Percentiles rank a stretch among this genome's conserved stretches.
Evolutionary conservation across 2,888 invertebrate genomes (phyloP).

Genomic region (Drosophila prostipennis): DNA sequence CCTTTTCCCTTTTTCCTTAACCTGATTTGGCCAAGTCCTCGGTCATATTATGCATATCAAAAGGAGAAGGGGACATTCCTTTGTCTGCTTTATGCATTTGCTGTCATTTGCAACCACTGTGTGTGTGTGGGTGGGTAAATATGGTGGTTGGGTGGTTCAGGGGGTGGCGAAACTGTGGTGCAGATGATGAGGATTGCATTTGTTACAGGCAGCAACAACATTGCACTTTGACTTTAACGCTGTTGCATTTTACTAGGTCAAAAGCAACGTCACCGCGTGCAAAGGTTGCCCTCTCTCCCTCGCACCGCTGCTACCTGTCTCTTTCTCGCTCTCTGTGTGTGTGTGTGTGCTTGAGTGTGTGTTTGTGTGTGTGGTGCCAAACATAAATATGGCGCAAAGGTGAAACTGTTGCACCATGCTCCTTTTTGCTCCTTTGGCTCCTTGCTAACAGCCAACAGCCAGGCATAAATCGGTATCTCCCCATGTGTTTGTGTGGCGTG

Average conservation of each 20-base stretch:
- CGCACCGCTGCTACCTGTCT: background rate
- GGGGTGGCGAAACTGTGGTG: conserved; percentile 6
- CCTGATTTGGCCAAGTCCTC: conserved; percentile 2
- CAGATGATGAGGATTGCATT: conserved; percentile 58
- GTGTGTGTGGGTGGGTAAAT: conserved; percentile 5
- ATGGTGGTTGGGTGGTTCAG: background rate
- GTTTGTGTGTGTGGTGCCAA: conserved; percentile 49
- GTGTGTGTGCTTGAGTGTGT: background rate
- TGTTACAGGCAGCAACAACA: conserved; percentile 42
- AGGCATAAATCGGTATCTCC: conserved; percentile 64
- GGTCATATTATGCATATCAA: conserved; percentile 34
- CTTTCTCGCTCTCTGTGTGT: background rate
- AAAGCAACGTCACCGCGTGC: conserved; percentile 71
- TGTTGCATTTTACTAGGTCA: conserved; percentile 79
- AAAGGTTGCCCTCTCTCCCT: conserved; percentile 32
- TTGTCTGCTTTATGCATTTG: conserved; percentile 45
- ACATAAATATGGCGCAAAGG: conserved; percentile 76
- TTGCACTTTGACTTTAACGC: conserved; percentile 77
- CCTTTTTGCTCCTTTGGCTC: conserved; percentile 52
- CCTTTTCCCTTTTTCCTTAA: background rate
- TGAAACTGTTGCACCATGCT: conserved; percentile 71
- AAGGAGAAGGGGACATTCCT: conserved; percentile 16
- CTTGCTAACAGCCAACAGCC: conserved; percentile 22
- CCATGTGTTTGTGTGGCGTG: conserved; percentile 46
- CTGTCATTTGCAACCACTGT: conserved; percentile 45